Conservation (phyloP, 1,140 invertebrate genomes). For the Mylabris phalerata region DNA sequence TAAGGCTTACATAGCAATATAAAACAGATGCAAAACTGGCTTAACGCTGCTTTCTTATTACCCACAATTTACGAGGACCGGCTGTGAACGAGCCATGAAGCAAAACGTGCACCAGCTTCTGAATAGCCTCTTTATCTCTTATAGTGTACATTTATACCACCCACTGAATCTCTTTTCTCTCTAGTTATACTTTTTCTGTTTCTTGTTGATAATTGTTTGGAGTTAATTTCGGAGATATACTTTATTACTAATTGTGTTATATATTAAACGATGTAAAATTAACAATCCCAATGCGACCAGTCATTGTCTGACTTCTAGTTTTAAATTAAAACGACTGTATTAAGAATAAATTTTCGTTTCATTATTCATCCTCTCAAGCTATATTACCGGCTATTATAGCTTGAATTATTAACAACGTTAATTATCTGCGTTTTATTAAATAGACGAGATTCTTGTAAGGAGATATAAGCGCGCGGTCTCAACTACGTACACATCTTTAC, state of each 20-base stretch:
- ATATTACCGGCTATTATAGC: slow-evolving; percentile 9
- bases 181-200: too few relatives aligned
- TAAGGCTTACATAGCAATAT: slow-evolving; percentile 21
- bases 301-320: slow-evolving; percentile 2
- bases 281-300: slow-evolving; percentile 4
- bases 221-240: neutral
- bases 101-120: slow-evolving; percentile 13
- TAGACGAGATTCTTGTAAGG: too few relatives aligned
- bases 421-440: slow-evolving; percentile 4
- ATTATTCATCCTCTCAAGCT: neutral
- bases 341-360: neutral
- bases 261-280: slow-evolving; percentile 3
- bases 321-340: slow-evolving; percentile 10
- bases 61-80: slow-evolving; percentile 21
- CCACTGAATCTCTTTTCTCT: neutral
- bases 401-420: slow-evolving; percentile 15
- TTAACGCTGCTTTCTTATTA: slow-evolving; percentile 21
- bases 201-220: too few relatives aligned
- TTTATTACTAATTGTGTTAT: slow-evolving; percentile 2
- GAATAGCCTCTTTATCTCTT: slow-evolving; percentile 14
- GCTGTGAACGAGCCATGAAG: slow-evolving; percentile 13
- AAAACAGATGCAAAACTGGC: slow-evolving; percentile 23
- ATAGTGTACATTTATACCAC: neutral
- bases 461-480: too few relatives aligned
- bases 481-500: too few relatives aligned